Base-by-base conservation (phyloP, 1,140 invertebrate genomes). In the Drosophila ohnishii region DNA sequence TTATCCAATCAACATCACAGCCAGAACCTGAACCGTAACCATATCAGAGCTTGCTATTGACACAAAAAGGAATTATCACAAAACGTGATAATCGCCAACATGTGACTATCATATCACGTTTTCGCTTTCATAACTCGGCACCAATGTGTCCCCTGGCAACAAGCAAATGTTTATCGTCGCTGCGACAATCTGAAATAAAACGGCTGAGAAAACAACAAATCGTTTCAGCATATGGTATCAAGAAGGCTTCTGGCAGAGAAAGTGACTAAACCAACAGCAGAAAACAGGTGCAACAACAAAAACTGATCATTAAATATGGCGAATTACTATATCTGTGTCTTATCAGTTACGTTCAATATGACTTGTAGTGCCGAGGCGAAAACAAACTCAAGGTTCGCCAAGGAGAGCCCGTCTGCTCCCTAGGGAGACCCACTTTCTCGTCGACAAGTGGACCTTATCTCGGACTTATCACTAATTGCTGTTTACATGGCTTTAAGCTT, bases 61-160 rank as follows among this genome's bases (percentile, higher is more conserved):
- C 3, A 28, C n/a, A 7, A 44, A 19, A 47, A 35, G 19, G 25
- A 71, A 34, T 77, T 70, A 77, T 77, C 74, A 39, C 72, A 70
- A 76, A 77, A 77, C 74, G 74, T 77, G 74, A 70, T 77, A 77
- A 77, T 57, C 37, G 37, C 25, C 42, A 48, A 34, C 73, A 60
- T 60, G 74, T 77, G 74, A 77, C 73, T 77, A 61, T 76, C 73
- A 69, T 76, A 67, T 77, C 74, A 77, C 74, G 74, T 77, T 77
- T 76, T 50, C 10, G 63, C n/a, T n/a, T 51, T 55, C 22, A 72
- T 71, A 71, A 42, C 8, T 34, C 16, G 3, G 8, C 30, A 30
- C 13, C 37, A 32, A 47, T 35, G 34, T 10, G 34, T 19, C 7
- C 58, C 60, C 35, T 78, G 14, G 75, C 65, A 78, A 78, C 75